Evolutionary conservation across 2,113 vertebrate species (phyloP).

Genomic region (Oreochromis spilurus): DNA sequence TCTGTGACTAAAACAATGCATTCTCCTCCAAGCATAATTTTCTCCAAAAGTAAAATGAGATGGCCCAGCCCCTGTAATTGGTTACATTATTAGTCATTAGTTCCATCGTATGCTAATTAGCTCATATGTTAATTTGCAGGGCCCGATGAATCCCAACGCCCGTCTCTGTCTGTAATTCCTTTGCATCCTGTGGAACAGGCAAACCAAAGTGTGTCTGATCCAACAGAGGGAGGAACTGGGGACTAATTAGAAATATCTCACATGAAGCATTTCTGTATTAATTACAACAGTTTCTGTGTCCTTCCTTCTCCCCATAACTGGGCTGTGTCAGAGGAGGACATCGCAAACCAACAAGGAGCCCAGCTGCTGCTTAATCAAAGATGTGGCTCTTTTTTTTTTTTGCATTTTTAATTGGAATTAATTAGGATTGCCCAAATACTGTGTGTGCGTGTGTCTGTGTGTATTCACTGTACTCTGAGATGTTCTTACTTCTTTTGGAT

Average conservation of each 20-base stretch:
- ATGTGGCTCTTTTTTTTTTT: conserved; percentile 54
- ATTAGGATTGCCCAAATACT: conserved; percentile 49
- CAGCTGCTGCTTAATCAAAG: conserved; percentile 69
- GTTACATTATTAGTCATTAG: conserved; percentile 68
- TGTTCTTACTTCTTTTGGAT: not conserved
- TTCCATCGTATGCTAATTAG: conserved; percentile 67
- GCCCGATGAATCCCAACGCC: conserved; percentile 60
- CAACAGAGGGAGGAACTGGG: conserved; percentile 39
- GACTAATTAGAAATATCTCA: conserved; percentile 72
- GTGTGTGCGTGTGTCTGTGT: not conserved
- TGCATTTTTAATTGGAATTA: conserved; percentile 76
- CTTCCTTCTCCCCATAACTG: conserved; percentile 9
- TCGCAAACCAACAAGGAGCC: conserved; percentile 72
- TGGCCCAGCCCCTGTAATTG: conserved; percentile 39
- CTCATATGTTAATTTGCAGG: conserved; percentile 63
- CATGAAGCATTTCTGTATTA: conserved; percentile 66
- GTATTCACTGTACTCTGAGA: not conserved
- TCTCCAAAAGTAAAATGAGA: conserved; percentile 24
- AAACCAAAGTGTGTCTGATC: conserved; percentile 30
- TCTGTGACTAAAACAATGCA: not conserved
- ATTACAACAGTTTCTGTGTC: conserved; percentile 66
- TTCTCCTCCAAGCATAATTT: not conserved
- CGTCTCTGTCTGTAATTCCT: conserved; percentile 58
- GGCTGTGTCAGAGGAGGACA: conserved; percentile 66
- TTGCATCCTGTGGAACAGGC: conserved; percentile 50